Evolutionary conservation across 1,140 invertebrate species (phyloP), one percentile per base, ranked within the genome.

Genomic region (Drosophila sulfurigaster): DNA sequence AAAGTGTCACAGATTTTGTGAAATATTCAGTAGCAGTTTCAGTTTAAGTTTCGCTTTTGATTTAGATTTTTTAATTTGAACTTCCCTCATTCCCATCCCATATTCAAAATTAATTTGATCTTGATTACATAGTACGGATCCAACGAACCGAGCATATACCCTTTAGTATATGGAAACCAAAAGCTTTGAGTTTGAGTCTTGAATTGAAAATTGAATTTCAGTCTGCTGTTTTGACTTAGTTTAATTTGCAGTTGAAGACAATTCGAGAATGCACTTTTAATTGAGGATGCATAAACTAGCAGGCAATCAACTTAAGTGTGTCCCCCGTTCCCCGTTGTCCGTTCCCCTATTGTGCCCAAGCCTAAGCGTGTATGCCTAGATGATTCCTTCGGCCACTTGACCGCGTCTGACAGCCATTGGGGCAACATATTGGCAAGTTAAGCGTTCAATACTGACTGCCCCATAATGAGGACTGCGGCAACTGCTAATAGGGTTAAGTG

Each of bases 371-470:
- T 41, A 51, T 41, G 48, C 54, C 41, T 30, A 69, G 43, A 45
- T 46, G 35, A 70, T 38, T 57, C 58, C 41, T 13, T 69, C 43
- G 65, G 57, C 30, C 66, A 75, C 72, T 75, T 75, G 72, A 75
- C 72, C 72, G 66, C 72, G 28, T 75, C 66, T 70, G 72, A 52
- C 72, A 70, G 43, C 45, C 16, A 62, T 5, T 13, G 52, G 60
- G 38, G 56, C 62, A 3, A 38, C 7, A 38, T 32, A 66, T 51
- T 58, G 35, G 45, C 32, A 57, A n/a, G 54, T 10, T 41, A 32
- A 69, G 70, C 51, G 25, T 54, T 74, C 63, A 51, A 56, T 46
- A 63, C 51, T 73, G 67, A 48, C 58, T 30, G 52, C 5, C 32
- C 5, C 32, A 2, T 46, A 51, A 46, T 66, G 62, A 46, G 49